A percentile compares a stretch with the other conserved stretches of the same genome.
phyloP scores from a whole-genome alignment of 2,797 vertebrate genomes.

The Coregonus suidteri region DNA sequence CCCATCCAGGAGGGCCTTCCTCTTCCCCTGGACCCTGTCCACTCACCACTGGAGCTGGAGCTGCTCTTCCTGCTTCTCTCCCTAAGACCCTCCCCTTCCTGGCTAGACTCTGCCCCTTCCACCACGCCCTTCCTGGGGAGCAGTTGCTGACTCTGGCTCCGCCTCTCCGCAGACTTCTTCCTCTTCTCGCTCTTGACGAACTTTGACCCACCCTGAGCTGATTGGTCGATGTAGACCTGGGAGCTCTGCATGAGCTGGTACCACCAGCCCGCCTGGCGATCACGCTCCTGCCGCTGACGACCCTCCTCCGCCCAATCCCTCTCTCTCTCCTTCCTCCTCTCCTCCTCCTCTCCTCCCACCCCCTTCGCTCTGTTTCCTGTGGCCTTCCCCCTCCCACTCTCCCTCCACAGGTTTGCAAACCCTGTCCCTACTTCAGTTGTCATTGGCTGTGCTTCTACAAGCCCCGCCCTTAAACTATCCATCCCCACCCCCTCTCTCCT shows the following conservation, averaged over 20 bases:
- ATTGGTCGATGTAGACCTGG: slow-evolving; percentile 94
- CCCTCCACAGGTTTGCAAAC: slow-evolving; percentile 50
- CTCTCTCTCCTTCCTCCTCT: slow-evolving; percentile 28
- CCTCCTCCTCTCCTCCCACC: slow-evolving; percentile 32
- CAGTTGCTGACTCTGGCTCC: slow-evolving; percentile 64
- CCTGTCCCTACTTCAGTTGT: slow-evolving; percentile 46
- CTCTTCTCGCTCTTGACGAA: slow-evolving; percentile 82
- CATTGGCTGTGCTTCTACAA: slow-evolving; percentile 45
- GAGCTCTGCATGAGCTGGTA: slow-evolving; percentile 99
- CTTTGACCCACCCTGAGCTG: slow-evolving; percentile 80
- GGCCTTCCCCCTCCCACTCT: slow-evolving; percentile 56
- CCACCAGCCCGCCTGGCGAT: slow-evolving; percentile 93
- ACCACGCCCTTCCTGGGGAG: slow-evolving; percentile 90
- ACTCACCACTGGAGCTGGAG: slow-evolving; percentile 36
- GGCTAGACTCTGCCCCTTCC: slow-evolving; percentile 89
- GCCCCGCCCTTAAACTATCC: slow-evolving; percentile 56
- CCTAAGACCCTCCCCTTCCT: slow-evolving; percentile 52
- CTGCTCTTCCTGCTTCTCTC: slow-evolving; percentile 56
- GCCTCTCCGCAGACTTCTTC: slow-evolving; percentile 76
- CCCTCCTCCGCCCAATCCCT: slow-evolving; percentile 41
- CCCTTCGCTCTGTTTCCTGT: slow-evolving; percentile 23
- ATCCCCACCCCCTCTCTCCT: slow-evolving; percentile 45
- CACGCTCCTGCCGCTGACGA: slow-evolving; percentile 77
- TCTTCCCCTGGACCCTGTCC: slow-evolving; percentile 65
- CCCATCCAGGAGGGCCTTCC: slow-evolving; percentile 92